Evolutionary conservation across 2,113 vertebrate genomes (phyloP), one percentile per base, ranked within the genome.

Genomic region (Pseudonaja textilis): DNA sequence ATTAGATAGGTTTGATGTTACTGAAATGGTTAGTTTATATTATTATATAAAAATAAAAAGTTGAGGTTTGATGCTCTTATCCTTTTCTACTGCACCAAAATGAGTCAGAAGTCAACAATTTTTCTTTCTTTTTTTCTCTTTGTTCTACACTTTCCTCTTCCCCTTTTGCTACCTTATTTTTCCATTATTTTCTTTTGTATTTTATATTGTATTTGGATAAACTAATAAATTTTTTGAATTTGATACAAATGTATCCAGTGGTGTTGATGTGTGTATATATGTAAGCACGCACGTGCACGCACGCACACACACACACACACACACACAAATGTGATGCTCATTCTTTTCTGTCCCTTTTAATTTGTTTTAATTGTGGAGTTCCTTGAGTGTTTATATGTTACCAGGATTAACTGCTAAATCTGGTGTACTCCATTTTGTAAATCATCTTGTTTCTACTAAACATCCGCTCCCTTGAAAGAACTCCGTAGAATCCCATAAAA

Each of bases 401-500:
- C 57, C 96, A 95, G 97, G 97, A 97, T 96, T 96, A 98, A 97
- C 97, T 94, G 95, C 97, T 87, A 94, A 56, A 97, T 95, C 90
- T 26, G 23, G 95, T 95, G 97, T 95, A 96, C 96, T 95, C 96
- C 0, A 89, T 96, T 97, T 94, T 95, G 97, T 91, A 89, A 97
- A 96, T 95, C 96, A 97, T 97, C 97, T 96, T 96, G 97, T 93
- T 97, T 93, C 94, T 64, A 94, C 97, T 97, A 97, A 97, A 97
- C 97, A 97, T 97, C 97, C 96, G 87, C 97, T 96, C 92, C 96
- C 96, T 97, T 93, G 97, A 97, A 97, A 98, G 97, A 96, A 90
- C 97, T 97, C 97, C n/a, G 88, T 96, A 90, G 97, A 97, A 98
- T 96, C 98, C 97, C 98, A 98, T 98, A 97, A 98, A 98, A 97